phyloP scores from a whole-genome alignment of 2,797 vertebrate species.

The Tinamus major region DNA sequence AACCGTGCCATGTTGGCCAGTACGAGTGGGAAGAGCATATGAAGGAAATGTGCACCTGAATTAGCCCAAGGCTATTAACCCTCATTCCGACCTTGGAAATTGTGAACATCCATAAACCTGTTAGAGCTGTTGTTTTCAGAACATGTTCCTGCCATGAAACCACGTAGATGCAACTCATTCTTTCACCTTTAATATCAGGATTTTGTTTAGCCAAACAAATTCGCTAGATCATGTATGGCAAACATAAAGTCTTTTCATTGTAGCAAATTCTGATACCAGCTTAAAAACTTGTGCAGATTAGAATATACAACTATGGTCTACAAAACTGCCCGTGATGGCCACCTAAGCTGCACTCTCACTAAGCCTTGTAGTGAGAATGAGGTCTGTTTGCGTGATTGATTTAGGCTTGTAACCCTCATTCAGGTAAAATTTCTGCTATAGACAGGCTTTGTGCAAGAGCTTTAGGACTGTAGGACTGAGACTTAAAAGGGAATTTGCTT shows the following conservation, averaged over 20 bases:
- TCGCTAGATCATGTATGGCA: neutral
- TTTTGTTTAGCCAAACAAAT: neutral
- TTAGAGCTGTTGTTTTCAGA: neutral
- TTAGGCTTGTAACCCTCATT: neutral
- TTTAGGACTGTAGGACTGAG: neutral
- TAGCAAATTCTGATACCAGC: neutral
- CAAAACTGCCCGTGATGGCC: neutral
- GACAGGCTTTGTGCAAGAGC: neutral
- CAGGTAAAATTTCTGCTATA: neutral
- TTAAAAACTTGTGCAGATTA: neutral
- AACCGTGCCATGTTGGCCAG: neutral
- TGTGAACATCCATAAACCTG: neutral
- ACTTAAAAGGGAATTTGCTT: neutral
- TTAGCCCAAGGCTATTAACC: neutral
- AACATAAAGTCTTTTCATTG: neutral
- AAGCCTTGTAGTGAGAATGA: neutral
- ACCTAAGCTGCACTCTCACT: neutral
- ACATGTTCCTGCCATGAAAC: neutral
- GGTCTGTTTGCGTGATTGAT: neutral
- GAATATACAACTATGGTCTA: neutral
- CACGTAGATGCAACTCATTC: neutral
- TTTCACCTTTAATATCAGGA: neutral
- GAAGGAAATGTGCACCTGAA: neutral
- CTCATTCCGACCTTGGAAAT: neutral
- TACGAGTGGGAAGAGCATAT: neutral